Evolutionary conservation across 92 coral and sea anemone species (phyloP).

Genomic region (Phymanthus crucifer): DNA sequence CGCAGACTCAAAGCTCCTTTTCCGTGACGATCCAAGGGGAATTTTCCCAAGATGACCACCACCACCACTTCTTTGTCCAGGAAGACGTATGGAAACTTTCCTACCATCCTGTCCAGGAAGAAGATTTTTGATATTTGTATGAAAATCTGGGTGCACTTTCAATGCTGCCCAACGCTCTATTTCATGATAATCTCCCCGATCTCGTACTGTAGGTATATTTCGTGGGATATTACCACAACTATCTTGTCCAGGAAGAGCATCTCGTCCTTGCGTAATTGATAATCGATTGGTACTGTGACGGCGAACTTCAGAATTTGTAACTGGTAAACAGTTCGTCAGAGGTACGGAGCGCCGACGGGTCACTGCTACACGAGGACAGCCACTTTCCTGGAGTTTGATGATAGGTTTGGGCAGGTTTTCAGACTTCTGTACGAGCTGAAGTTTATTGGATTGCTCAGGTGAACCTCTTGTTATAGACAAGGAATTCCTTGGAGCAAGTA

Average conservation of each 20-base stretch:
- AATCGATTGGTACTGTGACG: slow-evolving; percentile 19
- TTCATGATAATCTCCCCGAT: too few species aligned
- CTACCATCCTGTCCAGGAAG: slow-evolving; percentile 10
- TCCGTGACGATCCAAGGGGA: not conserved
- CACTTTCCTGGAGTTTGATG: not conserved
- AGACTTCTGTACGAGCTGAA: not conserved
- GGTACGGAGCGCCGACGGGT: slow-evolving; percentile 15
- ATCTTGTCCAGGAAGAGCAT: not conserved
- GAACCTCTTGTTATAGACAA: not conserved
- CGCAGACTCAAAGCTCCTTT: not conserved
- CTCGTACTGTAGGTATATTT: too few species aligned
- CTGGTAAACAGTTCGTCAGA: slow-evolving; percentile 18
- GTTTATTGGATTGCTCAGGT: not conserved
- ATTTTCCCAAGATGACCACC: not conserved
- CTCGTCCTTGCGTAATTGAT: not conserved
- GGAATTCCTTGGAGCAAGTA: not conserved
- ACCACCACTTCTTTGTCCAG: not conserved
- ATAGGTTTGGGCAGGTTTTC: not conserved
- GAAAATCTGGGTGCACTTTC: too few species aligned
- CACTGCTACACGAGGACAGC: not conserved
- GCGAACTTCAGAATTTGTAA: not conserved
- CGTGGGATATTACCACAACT: too few species aligned
- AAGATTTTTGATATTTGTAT: not conserved
- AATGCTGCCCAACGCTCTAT: too few species aligned
- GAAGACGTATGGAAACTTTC: not conserved